phyloP scores from a whole-genome alignment of 2,888 invertebrate genomes.

The Epirrhoe alternata region DNA sequence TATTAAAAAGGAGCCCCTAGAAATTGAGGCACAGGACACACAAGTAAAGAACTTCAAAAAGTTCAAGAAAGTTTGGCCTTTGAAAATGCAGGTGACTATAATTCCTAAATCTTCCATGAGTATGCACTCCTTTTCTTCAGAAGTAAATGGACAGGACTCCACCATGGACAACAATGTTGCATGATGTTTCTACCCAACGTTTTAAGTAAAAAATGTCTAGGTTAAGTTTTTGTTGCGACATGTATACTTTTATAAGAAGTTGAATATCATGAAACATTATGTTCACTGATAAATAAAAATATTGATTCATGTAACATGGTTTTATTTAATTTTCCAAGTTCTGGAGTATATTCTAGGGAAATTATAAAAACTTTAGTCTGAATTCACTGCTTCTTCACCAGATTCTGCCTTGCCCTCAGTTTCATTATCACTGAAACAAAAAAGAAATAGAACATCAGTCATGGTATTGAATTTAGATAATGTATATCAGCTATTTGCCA shows the following conservation, averaged over 20 bases:
- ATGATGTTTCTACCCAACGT: slow-evolving; percentile 7
- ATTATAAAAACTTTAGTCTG: slow-evolving; percentile 13
- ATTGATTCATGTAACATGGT: slow-evolving; percentile 14
- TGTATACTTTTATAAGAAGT: slow-evolving; percentile 25
- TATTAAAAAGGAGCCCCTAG: slow-evolving; percentile 67
- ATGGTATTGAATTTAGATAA: no score
- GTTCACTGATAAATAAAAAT: slow-evolving; percentile 32
- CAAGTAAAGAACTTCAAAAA: slow-evolving; percentile 73
- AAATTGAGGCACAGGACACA: slow-evolving; percentile 48
- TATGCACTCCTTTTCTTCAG: slow-evolving; percentile 36
- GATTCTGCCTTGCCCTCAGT: slow-evolving; percentile 35
- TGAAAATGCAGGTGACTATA: slow-evolving; percentile 66
- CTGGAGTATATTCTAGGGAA: not conserved
- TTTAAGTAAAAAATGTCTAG: slow-evolving; percentile 14
- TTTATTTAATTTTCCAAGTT: slow-evolving; percentile 29
- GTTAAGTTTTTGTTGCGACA: slow-evolving; percentile 24
- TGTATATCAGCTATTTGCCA: no score
- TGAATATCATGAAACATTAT: slow-evolving; percentile 28
- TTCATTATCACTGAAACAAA: slow-evolving; percentile 45
- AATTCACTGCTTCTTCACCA: slow-evolving; percentile 36
- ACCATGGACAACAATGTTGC: slow-evolving; percentile 27
- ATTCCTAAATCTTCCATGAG: slow-evolving; percentile 56
- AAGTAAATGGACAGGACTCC: slow-evolving; percentile 27
- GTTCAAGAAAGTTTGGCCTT: slow-evolving; percentile 79
- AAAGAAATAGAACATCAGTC: not conserved